Base-by-base conservation (phyloP, 2,113 vertebrate species). In the Cryptoleucopteryx plumbea region DNA sequence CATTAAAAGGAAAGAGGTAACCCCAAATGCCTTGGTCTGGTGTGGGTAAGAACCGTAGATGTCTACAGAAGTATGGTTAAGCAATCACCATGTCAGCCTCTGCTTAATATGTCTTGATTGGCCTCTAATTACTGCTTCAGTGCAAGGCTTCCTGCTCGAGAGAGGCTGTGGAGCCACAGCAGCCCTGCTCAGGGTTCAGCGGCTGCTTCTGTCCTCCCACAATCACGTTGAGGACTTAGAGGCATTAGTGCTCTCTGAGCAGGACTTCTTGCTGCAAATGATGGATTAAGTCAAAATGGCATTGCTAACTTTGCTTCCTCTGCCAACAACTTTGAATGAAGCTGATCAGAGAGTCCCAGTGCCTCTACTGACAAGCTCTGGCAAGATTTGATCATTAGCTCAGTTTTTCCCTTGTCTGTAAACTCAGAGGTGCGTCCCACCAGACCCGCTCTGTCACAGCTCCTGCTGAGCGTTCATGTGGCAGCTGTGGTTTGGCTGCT, bases 341-440 rank as follows among this genome's bases (percentile, higher is more conserved):
- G 77, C 47, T 75, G 74, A 94, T 73, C 79, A 58, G 92, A 96
- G 63, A 31, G 61, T 79, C 27, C 21, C 13, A 53, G 27, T 61
- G 77, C 65, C 65, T 92, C 52, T 61, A 9, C 27, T 84, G 83
- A 91, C 36, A 85, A 61, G 21, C 53, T 89, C 88, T 97, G 95
- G 90, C 94, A 94, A 68, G 70, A 72, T 48, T 7, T 53, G 40
- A 79, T 94, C 79, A 88, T 93, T 96, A 95, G 53, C 53, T 95
- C 72, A 82, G 68, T 23, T 92, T 93, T 89, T 38, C 40, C 73
- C 42, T 34, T 75, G 82, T 82, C 88, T 82, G 40, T 84, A 68
- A 94, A 86, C 86, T 87, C 34, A 19, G 83, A 86, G 61, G 83
- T 75, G 40, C 0, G 0, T 95, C 77, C 88, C 92, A 71, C 22